Conservation (phyloP, 2,113 vertebrate species). For the Ctenomys sociabilis region DNA sequence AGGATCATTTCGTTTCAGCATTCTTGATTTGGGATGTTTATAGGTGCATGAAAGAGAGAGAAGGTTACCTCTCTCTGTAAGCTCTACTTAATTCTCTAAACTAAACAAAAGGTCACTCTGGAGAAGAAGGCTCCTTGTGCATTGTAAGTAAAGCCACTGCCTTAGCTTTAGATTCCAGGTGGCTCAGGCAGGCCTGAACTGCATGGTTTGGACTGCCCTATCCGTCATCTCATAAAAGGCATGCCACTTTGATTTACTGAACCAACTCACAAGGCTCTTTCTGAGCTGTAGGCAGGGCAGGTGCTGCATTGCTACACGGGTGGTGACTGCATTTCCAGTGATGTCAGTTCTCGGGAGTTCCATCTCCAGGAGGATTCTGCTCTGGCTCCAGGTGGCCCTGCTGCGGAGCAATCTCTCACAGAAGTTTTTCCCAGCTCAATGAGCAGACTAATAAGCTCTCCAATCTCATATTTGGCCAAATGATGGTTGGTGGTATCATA, state of each 20-base stretch:
- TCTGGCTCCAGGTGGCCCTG: not conserved
- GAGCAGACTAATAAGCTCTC: not conserved
- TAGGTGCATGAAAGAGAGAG: constrained; percentile 65
- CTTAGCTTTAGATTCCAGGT: constrained; percentile 58
- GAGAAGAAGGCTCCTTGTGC: not conserved
- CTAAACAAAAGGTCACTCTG: constrained; percentile 60
- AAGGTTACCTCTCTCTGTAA: constrained; percentile 70
- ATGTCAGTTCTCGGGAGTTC: not conserved
- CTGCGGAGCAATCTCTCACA: not conserved
- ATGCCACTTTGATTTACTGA: constrained; percentile 64
- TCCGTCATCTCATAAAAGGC: constrained; percentile 19
- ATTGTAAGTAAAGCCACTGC: constrained; percentile 47
- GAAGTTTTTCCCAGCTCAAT: not conserved
- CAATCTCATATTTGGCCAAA: not conserved
- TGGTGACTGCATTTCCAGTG: not conserved
- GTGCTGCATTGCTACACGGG: not conserved
- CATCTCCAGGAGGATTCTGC: not conserved
- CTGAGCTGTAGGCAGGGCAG: not conserved
- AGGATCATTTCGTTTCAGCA: constrained; percentile 38
- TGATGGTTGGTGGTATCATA: not conserved
- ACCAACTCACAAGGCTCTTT: not conserved
- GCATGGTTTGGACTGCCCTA: constrained; percentile 1
- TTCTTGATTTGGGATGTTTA: constrained; percentile 62
- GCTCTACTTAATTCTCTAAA: constrained; percentile 73
- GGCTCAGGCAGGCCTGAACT: constrained; percentile 54